Conservation (phyloP, 2,888 invertebrate genomes). For the Gari tellinella region DNA sequence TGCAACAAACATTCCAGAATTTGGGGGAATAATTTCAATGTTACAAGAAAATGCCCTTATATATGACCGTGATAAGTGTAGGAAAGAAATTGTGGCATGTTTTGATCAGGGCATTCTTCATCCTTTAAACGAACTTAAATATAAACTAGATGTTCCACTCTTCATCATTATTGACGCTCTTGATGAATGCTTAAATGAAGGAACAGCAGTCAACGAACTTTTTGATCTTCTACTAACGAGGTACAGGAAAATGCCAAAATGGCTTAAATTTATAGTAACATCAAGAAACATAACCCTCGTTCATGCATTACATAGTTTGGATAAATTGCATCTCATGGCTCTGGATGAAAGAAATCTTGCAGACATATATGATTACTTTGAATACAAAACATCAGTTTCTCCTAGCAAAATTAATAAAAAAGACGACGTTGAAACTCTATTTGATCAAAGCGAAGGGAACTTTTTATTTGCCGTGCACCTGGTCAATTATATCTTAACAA, state of each 20-base stretch:
- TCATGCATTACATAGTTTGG: not conserved
- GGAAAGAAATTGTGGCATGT: conserved; percentile 25
- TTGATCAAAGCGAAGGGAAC: conserved; percentile 7
- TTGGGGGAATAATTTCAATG: conserved; percentile 23
- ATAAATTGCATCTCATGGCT: not conserved
- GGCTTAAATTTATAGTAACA: conserved; percentile 28
- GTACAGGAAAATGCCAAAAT: conserved; percentile 12
- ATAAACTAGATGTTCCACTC: not conserved
- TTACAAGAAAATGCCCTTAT: conserved; percentile 6
- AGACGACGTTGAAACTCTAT: not conserved
- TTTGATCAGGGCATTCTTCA: conserved; percentile 26
- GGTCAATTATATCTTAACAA: not conserved
- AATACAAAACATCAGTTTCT: not conserved
- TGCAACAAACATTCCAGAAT: conserved; percentile 27
- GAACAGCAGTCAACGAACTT: conserved; percentile 8
- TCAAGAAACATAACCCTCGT: conserved; percentile 10
- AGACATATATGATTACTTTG: conserved; percentile 8
- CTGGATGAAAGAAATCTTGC: conserved; percentile 12
- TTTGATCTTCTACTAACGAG: conserved; percentile 1
- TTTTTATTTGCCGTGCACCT: conserved; percentile 8
- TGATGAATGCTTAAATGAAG: conserved; percentile 22
- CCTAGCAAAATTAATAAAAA: not conserved
- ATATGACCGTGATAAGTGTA: conserved; percentile 8
- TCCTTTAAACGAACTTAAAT: conserved; percentile 10
- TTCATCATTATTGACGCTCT: conserved; percentile 26